Base-by-base conservation (phyloP, 2,888 invertebrate species). In the Allacma fusca region DNA sequence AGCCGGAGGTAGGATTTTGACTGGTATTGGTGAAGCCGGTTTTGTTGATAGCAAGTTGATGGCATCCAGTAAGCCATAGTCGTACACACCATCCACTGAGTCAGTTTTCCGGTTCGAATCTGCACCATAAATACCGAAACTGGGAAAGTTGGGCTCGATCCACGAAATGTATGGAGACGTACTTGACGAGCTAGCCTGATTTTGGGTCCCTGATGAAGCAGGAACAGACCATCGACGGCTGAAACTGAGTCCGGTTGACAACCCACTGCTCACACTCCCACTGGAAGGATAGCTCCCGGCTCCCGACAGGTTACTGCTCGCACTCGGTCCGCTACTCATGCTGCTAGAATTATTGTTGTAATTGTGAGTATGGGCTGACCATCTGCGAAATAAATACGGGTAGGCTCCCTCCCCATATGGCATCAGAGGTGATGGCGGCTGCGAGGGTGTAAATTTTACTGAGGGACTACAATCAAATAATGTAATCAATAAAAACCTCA, bases 141-240 rank as follows among this genome's bases (percentile, higher is more conserved):
- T 75, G 19, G 69, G 59, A 68, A 50, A 73, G 44, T 74, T 57
- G 68, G 72, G 59, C 59, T 77, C 65, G 40, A 71, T 71, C 65
- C 62, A 70, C 43, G 71, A 24, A 44, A 34, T 67, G 23, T 69
- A 65, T 28, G 65, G 72, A 77, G 72, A 43, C 65, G 73, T 65
- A 73, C 62, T 72, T 62, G 67, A 65, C 29, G 67, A 70, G 70
- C 77, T 78, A 71, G 79, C 81, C 65, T 82, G 83, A 75, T 75
- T 80, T 50, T 78, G 78, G 19, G 72, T 67, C 16, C 57, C 73
- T 23, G 81, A 78, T 19, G 82, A 79, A 23, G 84, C 84, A 9
- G 84, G 84, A 21, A 84, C 84, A 29, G 82, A 82, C 84, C 84
- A 84, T 16, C 84, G 75, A n/a, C 84, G 70, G 69, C 80, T 83